A percentile compares a stretch with the other conserved stretches of the same genome.
phyloP scores from a whole-genome alignment of 2,888 invertebrate species.

The Tridacna gigas region DNA sequence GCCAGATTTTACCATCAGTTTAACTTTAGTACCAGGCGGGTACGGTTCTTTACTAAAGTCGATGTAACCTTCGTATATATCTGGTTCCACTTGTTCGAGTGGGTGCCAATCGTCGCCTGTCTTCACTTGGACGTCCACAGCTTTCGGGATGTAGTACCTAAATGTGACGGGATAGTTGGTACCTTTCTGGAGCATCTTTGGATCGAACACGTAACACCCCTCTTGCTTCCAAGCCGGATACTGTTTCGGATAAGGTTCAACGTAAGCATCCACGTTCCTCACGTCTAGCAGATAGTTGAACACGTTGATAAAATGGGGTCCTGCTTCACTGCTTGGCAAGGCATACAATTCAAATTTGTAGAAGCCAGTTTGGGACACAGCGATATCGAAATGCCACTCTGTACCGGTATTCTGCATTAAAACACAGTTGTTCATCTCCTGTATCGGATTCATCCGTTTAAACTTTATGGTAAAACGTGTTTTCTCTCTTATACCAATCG shows the following conservation, averaged over 20 bases:
- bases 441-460: slow-evolving; percentile 72
- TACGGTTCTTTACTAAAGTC: slow-evolving; percentile 71
- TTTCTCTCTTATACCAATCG: slow-evolving; percentile 68
- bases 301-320: slow-evolving; percentile 77
- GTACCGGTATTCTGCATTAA: slow-evolving; percentile 71
- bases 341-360: slow-evolving; percentile 81
- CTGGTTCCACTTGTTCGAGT: slow-evolving; percentile 68
- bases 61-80: slow-evolving; percentile 73
- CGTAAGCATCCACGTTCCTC: slow-evolving; percentile 65
- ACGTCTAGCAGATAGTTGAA: slow-evolving; percentile 76
- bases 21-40: slow-evolving; percentile 73
- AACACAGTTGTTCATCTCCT: slow-evolving; percentile 74
- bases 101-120: slow-evolving; percentile 77
- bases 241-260: slow-evolving; percentile 76
- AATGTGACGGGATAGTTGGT: slow-evolving; percentile 71
- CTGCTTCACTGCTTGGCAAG: slow-evolving; percentile 74
- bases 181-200: slow-evolving; percentile 73
- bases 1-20: slow-evolving; percentile 76
- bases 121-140: slow-evolving; percentile 76
- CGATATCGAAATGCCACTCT: slow-evolving; percentile 73
- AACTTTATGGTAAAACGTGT: slow-evolving; percentile 76
- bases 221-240: slow-evolving; percentile 78
- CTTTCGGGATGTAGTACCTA: slow-evolving; percentile 72
- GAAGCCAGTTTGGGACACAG: slow-evolving; percentile 74
- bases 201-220: slow-evolving; percentile 76